These are phyloP conservation scores for Thecocarcelia acutangulata DNA, from an alignment of 2,888 invertebrate species.

Conservation along the genomic window DNA sequence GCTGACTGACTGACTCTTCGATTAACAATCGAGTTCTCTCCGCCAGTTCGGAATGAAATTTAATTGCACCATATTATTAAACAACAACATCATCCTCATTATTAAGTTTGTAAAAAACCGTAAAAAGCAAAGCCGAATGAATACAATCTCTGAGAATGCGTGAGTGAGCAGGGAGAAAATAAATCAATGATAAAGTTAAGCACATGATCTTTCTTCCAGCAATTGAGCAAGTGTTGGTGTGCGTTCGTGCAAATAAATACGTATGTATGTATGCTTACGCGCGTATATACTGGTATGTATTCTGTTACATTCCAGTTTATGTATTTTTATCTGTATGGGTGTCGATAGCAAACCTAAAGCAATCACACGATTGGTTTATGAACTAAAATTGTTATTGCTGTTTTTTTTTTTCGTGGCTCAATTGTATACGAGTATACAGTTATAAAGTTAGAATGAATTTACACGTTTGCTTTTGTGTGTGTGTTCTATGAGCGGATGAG, in stretches of 20 bases:
- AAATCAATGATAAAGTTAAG: neutral
- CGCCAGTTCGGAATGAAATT: neutral
- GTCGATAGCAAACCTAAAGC: constrained; percentile 45
- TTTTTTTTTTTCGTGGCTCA: neutral
- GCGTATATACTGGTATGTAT: no score
- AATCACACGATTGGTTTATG: constrained; percentile 61
- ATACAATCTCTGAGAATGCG: constrained; percentile 46
- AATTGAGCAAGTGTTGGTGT: constrained; percentile 8
- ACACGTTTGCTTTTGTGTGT: no score
- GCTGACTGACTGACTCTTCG: no score
- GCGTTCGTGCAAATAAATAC: neutral
- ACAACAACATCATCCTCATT: constrained; percentile 36
- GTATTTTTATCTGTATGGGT: constrained; percentile 11
- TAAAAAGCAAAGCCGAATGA: neutral
- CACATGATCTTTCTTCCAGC: constrained; percentile 33
- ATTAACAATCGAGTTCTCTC: constrained; percentile 10
- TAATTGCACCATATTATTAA: constrained; percentile 57
- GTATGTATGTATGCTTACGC: no score
- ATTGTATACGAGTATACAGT: constrained; percentile 16
- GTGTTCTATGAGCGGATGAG: neutral
- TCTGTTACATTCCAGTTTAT: constrained; percentile 22
- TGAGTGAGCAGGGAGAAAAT: constrained; percentile 28
- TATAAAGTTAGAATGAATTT: no score
- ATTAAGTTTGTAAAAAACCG: constrained; percentile 22
- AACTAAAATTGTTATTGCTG: constrained; percentile 34